A percentile compares a stretch with the other conserved stretches of the same genome.
Conservation (phyloP, 1,140 invertebrate species). For the Diachasmimorpha longicaudata region DNA sequence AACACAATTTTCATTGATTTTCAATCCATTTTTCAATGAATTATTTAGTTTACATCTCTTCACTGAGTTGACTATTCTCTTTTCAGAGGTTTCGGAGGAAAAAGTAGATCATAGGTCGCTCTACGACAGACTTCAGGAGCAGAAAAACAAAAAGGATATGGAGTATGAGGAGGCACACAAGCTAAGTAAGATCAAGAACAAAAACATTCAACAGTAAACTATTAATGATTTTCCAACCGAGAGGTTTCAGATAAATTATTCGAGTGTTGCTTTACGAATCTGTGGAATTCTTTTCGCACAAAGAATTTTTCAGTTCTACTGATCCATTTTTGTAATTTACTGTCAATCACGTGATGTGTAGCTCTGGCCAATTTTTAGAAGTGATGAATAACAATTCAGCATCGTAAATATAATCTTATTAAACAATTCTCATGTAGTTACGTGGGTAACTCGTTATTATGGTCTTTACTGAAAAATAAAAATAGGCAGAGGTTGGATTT, state of each 20-base stretch:
- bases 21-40: constrained; percentile 12
- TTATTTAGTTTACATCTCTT: constrained; percentile 22
- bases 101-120: constrained; percentile 81
- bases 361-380: too few species aligned
- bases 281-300: too few species aligned
- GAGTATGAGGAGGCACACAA: constrained; percentile 95
- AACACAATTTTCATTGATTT: constrained; percentile 22
- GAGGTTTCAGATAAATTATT: too few species aligned
- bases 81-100: constrained; percentile 84
- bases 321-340: too few species aligned
- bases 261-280: too few species aligned
- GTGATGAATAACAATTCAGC: too few species aligned
- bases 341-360: too few species aligned
- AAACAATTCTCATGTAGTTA: too few species aligned
- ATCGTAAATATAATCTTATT: too few species aligned
- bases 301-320: too few species aligned
- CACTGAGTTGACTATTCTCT: constrained; percentile 10
- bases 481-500: too few species aligned
- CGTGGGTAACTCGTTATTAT: too few species aligned
- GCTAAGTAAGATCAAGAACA: constrained; percentile 73
- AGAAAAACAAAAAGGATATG: constrained; percentile 86
- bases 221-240: background rate
- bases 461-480: background rate
- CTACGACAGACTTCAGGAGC: constrained; percentile 89
- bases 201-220: background rate